phyloP scores from a whole-genome alignment of 2,113 vertebrate genomes.

The Mus pahari region DNA sequence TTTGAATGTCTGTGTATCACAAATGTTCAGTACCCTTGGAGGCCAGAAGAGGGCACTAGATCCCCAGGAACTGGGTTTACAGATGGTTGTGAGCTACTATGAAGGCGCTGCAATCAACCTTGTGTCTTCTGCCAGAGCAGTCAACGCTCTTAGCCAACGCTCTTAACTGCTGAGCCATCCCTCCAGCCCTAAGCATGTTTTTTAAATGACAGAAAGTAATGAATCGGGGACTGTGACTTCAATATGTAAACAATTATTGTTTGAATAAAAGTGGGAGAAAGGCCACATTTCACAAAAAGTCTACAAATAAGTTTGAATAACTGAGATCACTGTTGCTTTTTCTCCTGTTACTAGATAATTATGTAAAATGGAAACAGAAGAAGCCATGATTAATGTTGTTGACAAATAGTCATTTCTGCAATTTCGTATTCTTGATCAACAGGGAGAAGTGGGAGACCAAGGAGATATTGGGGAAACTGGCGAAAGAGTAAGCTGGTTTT shows the following conservation, averaged over 20 bases:
- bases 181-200: not conserved
- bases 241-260: not conserved
- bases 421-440: constrained; percentile 79
- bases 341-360: not conserved
- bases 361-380: constrained; percentile 47
- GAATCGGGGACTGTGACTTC: not conserved
- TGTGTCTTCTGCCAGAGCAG: not conserved
- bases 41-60: not conserved
- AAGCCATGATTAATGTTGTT: not conserved
- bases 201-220: constrained; percentile 12
- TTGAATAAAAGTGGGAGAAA: not conserved
- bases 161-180: not conserved
- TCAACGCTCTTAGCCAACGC: not conserved
- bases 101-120: not conserved
- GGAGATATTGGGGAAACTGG: constrained; percentile 94
- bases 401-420: constrained; percentile 68
- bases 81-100: not conserved
- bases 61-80: not conserved
- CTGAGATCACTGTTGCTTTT: not conserved
- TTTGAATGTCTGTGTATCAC: not conserved
- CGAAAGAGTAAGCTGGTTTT: constrained; percentile 90
- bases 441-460: constrained; percentile 96
- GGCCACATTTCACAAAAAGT: not conserved
- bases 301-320: not conserved
- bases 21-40: not conserved